Evolutionary conservation across 2,113 vertebrate species (phyloP), one percentile per base, ranked within the genome.

Genomic region (Passerina amoena): DNA sequence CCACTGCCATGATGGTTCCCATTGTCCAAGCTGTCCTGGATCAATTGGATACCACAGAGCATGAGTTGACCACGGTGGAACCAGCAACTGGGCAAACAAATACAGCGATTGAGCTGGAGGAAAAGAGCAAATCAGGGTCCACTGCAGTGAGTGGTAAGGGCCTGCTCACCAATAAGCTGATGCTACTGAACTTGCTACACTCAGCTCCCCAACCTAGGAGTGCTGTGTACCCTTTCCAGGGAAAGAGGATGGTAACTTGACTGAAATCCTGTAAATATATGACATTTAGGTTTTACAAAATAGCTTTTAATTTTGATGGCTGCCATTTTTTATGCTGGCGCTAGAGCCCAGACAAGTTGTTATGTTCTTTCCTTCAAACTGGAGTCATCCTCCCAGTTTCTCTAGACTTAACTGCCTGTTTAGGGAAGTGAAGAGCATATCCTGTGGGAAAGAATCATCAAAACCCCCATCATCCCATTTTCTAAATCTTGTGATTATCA

Each of bases 1-100:
- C 99, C 84, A 99, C 99, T 2, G 99, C 99, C 81, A 99, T 99
- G 99, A 99, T 99, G 99, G 98, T 99, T 71, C 99, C 99, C 66
- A 99, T 99, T 14, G 98, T 99, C 60, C 99, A 99, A 95, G 99
- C 99, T 2, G 98, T 99, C 66, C 95, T 99, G 73, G 96, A 98
- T 65, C 98, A 99, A 97, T 98, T 99, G 88, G 97, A 98, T 88
- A 97, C n/a, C 42, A 92, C 97, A 0, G 97, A 98, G 8, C 7
- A 31, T 18, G 97, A 98, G 18, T 12, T 88, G 1, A 66, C 92
- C 28, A 42, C 65, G 63, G 61, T 71, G 38, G 97, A 97, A 30
- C 84, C 71, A 82, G 51, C 66, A 48, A 4, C 79, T 0, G 94
- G 91, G 11, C 95, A 97, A 66, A 87, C 85, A 76, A 97, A 93